phyloP scores from a whole-genome alignment of 2,888 invertebrate genomes.

The Thymelicus sylvestris region DNA sequence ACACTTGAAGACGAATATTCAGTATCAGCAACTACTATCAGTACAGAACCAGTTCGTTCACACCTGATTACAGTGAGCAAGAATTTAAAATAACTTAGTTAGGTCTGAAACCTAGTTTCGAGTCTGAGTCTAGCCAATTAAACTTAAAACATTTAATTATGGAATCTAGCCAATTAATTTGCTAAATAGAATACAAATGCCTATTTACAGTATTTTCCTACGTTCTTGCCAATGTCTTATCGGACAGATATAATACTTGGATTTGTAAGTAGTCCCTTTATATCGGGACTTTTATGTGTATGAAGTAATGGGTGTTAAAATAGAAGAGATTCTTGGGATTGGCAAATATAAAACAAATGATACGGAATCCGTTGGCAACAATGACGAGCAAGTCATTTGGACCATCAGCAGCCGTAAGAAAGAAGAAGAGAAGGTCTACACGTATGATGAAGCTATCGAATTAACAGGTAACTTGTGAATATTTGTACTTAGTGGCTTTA shows the following conservation, averaged over 20 bases:
- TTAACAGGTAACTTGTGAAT: conserved; percentile 50
- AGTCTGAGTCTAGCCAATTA: too few species aligned
- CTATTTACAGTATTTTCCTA: too few species aligned
- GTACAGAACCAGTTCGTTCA: too few species aligned
- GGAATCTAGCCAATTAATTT: background rate
- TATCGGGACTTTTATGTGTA: background rate
- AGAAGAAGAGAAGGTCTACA: conserved; percentile 32
- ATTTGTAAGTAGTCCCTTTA: background rate
- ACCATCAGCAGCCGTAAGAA: background rate
- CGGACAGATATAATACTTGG: background rate
- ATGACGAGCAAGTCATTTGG: conserved; percentile 2
- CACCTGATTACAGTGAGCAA: too few species aligned
- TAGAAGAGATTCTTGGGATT: background rate
- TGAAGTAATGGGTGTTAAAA: conserved; percentile 16
- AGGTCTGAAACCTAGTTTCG: too few species aligned
- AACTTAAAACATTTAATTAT: background rate
- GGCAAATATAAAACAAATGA: conserved; percentile 18
- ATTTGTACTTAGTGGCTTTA: background rate
- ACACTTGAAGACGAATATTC: too few species aligned
- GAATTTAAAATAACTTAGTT: too few species aligned
- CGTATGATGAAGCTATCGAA: conserved; percentile 57
- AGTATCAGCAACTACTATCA: too few species aligned
- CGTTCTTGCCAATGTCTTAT: background rate
- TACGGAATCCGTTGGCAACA: background rate
- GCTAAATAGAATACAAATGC: too few species aligned